Base-by-base conservation (phyloP, 2,113 vertebrate species). In the Calcarius ornatus region DNA sequence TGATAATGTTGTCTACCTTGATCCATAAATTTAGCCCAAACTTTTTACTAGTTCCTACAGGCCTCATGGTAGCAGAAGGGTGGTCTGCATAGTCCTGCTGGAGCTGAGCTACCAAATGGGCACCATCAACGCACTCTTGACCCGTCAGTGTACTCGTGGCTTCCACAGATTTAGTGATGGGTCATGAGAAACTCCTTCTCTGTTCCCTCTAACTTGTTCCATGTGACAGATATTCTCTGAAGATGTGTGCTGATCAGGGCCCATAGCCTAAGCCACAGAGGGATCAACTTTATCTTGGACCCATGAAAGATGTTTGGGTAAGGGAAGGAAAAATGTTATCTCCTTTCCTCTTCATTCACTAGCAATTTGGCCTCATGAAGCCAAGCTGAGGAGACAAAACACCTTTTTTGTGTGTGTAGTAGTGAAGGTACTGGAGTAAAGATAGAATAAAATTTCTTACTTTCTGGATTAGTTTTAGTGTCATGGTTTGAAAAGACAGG, bases 1-100 rank as follows among this genome's bases (percentile, higher is more conserved):
- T 85, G 59, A 95, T 95, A 83, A 91, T 70, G 45, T 79, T 94
- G 79, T 94, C 84, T 66, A 30, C 87, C 81, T 95, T 91, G 63
- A 94, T 88, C 51, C 35, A 70, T 43, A 66, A 43, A 90, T 95
- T 70, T 69, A 59, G 43, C 12, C 53, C 65, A 65, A 30, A 54
- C 6, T 81, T 89, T 50, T 65, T 48, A n/a, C 75, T 57, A 20
- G n/a, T 42, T 91, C 9, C 10, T 42, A 9, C 19, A 56, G 53
- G 23, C 6, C 37, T 93, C 11, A 6, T 28, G 27, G 37, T 57
- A 61, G 40, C 24, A 56, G 22, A 35, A 35, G 17, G 12, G 19
- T 60, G 35, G 35, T 59, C 64, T 81, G 12, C 10, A 10, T 15
- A 35, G 35, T 42, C 25, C 18, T 71, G 5, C 30, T 22, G 27